Conservation (phyloP, 1,140 invertebrate species). For the Vanessa atalanta region DNA sequence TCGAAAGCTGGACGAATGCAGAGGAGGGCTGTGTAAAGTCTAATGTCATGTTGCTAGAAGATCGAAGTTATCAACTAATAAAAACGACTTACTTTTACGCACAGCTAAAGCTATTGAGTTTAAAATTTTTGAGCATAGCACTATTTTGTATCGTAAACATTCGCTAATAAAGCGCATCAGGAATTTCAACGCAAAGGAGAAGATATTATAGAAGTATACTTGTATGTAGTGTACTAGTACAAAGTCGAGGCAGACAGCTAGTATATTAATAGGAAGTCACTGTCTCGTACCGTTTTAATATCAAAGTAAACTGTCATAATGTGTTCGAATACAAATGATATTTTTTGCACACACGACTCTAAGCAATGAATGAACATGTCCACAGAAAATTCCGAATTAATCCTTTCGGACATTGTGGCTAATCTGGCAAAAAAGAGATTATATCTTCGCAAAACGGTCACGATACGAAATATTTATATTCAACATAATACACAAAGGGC, state of each 20-base stretch:
- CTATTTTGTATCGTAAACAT: too few species aligned
- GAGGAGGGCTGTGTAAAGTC: too few species aligned
- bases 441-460: conserved; percentile 50
- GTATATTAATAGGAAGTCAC: too few species aligned
- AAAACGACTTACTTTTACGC: too few species aligned
- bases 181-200: neutral
- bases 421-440: conserved; percentile 65
- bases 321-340: neutral
- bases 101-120: too few species aligned
- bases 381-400: conserved; percentile 35
- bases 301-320: conserved; percentile 18
- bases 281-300: too few species aligned
- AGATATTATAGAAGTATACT: neutral
- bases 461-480: conserved; percentile 63
- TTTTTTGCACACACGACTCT: neutral
- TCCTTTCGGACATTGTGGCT: conserved; percentile 54
- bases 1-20: too few species aligned
- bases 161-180: neutral
- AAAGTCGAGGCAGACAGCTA: too few species aligned
- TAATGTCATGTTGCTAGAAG: too few species aligned
- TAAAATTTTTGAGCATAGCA: too few species aligned
- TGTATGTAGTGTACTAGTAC: too few species aligned
- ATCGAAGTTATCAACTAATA: too few species aligned
- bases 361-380: conserved; percentile 28
- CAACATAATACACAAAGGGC: conserved; percentile 1